Evolutionary conservation across 2,888 invertebrate genomes (phyloP).

Genomic region (Thelaira solivaga): DNA sequence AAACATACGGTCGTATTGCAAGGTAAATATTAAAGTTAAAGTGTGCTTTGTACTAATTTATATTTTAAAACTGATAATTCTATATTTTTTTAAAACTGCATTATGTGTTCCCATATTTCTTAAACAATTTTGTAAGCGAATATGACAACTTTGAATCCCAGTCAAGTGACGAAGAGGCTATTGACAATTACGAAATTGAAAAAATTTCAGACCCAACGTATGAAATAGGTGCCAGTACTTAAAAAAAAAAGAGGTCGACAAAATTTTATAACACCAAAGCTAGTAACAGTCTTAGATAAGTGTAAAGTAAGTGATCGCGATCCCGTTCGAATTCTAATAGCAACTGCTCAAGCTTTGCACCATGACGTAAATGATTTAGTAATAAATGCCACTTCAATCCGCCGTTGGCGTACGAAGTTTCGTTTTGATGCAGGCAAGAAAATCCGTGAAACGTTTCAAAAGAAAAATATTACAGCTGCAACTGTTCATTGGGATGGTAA

Average conservation of each 20-base stretch:
- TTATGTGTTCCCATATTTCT: not conserved
- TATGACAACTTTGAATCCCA: not conserved
- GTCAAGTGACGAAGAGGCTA: not conserved
- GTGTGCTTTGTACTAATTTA: not conserved
- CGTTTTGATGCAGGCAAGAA: not conserved
- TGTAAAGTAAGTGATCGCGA: not conserved
- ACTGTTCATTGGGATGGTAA: conserved; percentile 1
- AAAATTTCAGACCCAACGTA: not conserved
- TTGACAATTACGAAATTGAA: not conserved
- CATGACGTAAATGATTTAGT: not conserved
- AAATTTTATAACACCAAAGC: not conserved
- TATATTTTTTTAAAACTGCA: not conserved
- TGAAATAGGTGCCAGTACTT: not conserved
- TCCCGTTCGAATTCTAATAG: not conserved
- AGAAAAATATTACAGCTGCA: not conserved
- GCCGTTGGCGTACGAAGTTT: not conserved
- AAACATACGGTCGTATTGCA: not conserved
- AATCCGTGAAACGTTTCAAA: not conserved
- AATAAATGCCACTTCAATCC: not conserved
- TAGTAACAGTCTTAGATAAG: not conserved
- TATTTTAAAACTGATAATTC: not conserved
- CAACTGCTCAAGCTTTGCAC: not conserved
- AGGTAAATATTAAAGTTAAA: not conserved
- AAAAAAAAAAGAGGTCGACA: not conserved
- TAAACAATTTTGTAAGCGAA: not conserved